Evolutionary conservation across 2,113 vertebrate species (phyloP).

Genomic region (Oryzias melastigma): DNA sequence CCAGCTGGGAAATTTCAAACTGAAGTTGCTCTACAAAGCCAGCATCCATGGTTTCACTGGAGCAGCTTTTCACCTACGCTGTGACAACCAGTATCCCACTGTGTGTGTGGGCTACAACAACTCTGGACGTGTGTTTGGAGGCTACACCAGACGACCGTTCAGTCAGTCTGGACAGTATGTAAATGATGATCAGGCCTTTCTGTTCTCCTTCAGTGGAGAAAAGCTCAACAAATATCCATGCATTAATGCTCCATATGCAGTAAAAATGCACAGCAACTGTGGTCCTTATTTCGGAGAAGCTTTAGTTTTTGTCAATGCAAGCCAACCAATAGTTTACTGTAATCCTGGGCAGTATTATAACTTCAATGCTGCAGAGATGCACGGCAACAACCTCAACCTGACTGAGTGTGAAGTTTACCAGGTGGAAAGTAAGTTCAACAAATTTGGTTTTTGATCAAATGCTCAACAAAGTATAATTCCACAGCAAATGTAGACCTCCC

Average conservation of each 20-base stretch:
- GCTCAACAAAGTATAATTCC: no score
- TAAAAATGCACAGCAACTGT: background rate
- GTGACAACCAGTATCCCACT: conserved; percentile 57
- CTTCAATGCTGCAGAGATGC: conserved; percentile 52
- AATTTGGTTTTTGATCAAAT: no score
- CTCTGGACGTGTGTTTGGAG: conserved; percentile 67
- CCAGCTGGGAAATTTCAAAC: conserved; percentile 29
- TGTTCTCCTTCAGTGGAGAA: conserved; percentile 57
- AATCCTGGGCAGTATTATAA: conserved; percentile 35
- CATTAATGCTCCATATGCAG: background rate
- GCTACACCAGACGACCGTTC: conserved; percentile 45
- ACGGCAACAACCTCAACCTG: conserved; percentile 38
- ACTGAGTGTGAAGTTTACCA: conserved; percentile 26
- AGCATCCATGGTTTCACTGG: conserved; percentile 52
- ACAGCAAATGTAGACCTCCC: no score
- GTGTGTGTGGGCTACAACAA: conserved; percentile 68
- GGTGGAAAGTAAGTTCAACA: conserved; percentile 3
- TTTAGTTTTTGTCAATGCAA: conserved; percentile 25
- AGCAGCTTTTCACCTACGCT: conserved; percentile 54
- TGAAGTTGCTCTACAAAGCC: conserved; percentile 67
- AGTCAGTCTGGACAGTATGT: conserved; percentile 32
- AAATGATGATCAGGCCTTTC: conserved; percentile 62
- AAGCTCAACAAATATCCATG: conserved; percentile 18
- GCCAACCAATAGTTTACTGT: background rate
- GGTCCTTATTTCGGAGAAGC: conserved; percentile 60